These are phyloP conservation scores for Drosophila percnosoma DNA, from an alignment of 2,888 invertebrate genomes.

Conservation along the genomic window DNA sequence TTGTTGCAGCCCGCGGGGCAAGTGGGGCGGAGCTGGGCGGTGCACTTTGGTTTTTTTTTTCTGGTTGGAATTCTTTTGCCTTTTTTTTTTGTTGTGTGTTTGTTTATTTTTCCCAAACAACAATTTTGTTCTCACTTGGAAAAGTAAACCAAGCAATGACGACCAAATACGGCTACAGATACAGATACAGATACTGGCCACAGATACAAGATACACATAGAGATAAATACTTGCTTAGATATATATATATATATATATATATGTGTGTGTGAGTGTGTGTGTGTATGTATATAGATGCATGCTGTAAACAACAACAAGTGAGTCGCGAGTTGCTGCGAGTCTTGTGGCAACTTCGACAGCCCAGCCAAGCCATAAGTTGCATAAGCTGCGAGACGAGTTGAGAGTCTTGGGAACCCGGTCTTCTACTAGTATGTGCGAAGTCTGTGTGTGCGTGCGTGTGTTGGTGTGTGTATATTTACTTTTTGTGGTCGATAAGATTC, in stretches of 20 bases:
- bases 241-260: slow-evolving; percentile 12
- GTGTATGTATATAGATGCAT: slow-evolving; percentile 1
- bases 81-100: slow-evolving; percentile 33
- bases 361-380: slow-evolving; percentile 43
- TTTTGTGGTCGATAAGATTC: slow-evolving; percentile 61
- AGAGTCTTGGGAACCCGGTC: slow-evolving; percentile 34
- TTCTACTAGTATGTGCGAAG: slow-evolving; percentile 9
- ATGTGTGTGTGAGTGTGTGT: slow-evolving; percentile 26
- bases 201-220: slow-evolving; percentile 37
- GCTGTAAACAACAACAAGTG: slow-evolving; percentile 47
- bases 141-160: slow-evolving; percentile 66
- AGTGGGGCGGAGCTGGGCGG: slow-evolving; percentile 1
- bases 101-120: slow-evolving; percentile 75
- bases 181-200: slow-evolving; percentile 25
- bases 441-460: not conserved
- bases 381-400: slow-evolving; percentile 47
- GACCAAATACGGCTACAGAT: slow-evolving; percentile 28
- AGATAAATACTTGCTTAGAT: slow-evolving; percentile 50
- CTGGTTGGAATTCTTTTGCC: slow-evolving; percentile 35
- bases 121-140: slow-evolving; percentile 77
- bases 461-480: slow-evolving; percentile 37
- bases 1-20: slow-evolving; percentile 55
- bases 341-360: slow-evolving; percentile 12
- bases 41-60: slow-evolving; percentile 24
- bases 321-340: slow-evolving; percentile 23